Base-by-base conservation (phyloP, 2,888 invertebrate genomes). In the Epistrophe eligans region DNA sequence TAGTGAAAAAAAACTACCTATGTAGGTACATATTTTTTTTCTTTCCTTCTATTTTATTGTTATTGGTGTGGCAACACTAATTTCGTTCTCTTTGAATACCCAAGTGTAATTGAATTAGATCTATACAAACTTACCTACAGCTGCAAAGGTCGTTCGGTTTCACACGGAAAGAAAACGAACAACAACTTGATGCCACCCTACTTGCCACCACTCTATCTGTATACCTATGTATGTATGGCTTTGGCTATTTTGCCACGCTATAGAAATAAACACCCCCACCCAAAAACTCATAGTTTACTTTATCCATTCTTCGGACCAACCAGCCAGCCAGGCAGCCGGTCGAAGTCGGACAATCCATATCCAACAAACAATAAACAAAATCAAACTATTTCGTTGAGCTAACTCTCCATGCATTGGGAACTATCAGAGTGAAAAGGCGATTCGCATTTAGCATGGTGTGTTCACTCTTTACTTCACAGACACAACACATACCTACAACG, bases 21-120 rank as follows among this genome's bases (percentile, higher is more conserved):
- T n/a, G n/a, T n/a, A n/a, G n/a, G n/a, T n/a, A n/a, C n/a, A n/a
- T n/a, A n/a, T n/a, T n/a, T n/a, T n/a, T n/a, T n/a, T n/a, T n/a
- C 2, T 9, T 48, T 15, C 4, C 17, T 19, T n/a, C n/a, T 3
- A 9, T 48, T 45, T 48, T 17, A 45, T n/a, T 45, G 19, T 11
- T 50, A 43, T 43, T 62, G 40, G 15, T 15, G 8, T 17, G 38
- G 43, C 81, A 84, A 71, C 84, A 72, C 84, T 67, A 1, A 11
- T 9, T 38, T 32, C 10, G 8, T n/a, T 45, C 62, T 64, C 32
- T 57, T 58, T 17, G 8, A 52, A 55, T 55, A 28, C 28, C 52
- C 50, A 52, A 72, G 76, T 64, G 79, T 83, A 87, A 87, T 87
- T 87, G 82, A 87, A 87, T 83, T 83, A 79, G 76, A 87, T 66